These are phyloP conservation scores for Clarias fuscus DNA, from an alignment of 2,797 vertebrate species.

Conservation along the genomic window DNA sequence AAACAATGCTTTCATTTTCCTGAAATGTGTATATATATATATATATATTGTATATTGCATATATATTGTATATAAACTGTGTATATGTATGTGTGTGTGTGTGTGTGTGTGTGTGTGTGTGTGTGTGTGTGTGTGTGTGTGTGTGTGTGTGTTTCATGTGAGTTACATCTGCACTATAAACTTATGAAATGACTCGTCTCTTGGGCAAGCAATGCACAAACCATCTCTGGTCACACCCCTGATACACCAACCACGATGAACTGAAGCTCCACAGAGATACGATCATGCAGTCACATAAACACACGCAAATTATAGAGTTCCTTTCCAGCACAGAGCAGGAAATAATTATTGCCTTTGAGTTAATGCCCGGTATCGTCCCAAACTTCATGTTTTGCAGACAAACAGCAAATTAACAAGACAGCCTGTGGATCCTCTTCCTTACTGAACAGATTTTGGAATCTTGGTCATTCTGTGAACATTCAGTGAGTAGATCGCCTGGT, in stretches of 20 bases:
- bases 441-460: slow-evolving; percentile 26
- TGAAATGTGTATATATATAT: no score
- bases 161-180: slow-evolving; percentile 43
- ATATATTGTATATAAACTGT: no score
- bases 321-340: slow-evolving; percentile 54
- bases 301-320: slow-evolving; percentile 53
- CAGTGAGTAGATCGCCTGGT: no score
- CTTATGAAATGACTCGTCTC: slow-evolving; percentile 42
- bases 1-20: no score
- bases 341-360: slow-evolving; percentile 58
- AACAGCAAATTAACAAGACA: slow-evolving; percentile 43
- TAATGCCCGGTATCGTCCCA: slow-evolving; percentile 44
- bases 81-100: no score
- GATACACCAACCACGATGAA: slow-evolving; percentile 52
- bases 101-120: no score
- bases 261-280: slow-evolving; percentile 53
- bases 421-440: slow-evolving; percentile 38
- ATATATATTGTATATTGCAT: no score
- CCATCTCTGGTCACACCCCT: slow-evolving; percentile 44
- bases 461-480: neutral
- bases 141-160: neutral
- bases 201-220: slow-evolving; percentile 33
- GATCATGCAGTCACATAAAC: slow-evolving; percentile 59
- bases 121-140: no score
- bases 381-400: slow-evolving; percentile 51